Percentiles rank a stretch among this genome's conserved stretches.
These are phyloP conservation scores for Cassiopea xamachana DNA, from an alignment of 30 jellyfish, hydroid and myxozoan species.

Conservation along the genomic window DNA sequence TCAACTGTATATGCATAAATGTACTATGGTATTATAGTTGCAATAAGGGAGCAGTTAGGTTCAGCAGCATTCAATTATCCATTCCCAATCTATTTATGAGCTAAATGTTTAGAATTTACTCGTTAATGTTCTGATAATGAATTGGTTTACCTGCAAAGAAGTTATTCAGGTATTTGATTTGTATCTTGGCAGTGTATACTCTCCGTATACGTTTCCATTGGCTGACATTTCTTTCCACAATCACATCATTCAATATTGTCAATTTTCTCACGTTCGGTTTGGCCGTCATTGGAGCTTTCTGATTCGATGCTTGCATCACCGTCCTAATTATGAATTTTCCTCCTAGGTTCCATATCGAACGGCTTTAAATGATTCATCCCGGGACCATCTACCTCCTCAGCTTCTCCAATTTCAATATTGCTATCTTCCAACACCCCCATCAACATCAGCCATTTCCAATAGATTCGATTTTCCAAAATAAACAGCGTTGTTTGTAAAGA, in stretches of 20 bases:
- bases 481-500: too few species aligned
- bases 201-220: too few species aligned
- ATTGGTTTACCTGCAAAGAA: slow-evolving; percentile 1
- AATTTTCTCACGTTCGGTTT: slow-evolving; percentile 5
- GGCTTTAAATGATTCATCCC: slow-evolving; percentile 15
- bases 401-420: not conserved
- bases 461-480: too few species aligned
- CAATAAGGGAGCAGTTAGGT: too few species aligned
- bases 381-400: slow-evolving; percentile 2
- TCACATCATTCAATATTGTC: slow-evolving; percentile 26
- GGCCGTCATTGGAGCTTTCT: not conserved
- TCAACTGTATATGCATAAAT: too few species aligned
- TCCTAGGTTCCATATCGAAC: slow-evolving; percentile 9
- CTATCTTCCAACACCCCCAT: not conserved
- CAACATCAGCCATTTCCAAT: too few species aligned
- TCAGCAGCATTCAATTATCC: too few species aligned
- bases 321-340: not conserved
- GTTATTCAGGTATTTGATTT: not conserved
- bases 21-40: too few species aligned
- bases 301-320: not conserved
- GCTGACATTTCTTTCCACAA: not conserved
- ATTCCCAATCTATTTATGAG: too few species aligned
- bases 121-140: too few species aligned
- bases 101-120: too few species aligned
- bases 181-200: slow-evolving; percentile 3